These are phyloP conservation scores for Thomomys bottae DNA, from an alignment of 2,113 vertebrate genomes.

Conservation along the genomic window DNA sequence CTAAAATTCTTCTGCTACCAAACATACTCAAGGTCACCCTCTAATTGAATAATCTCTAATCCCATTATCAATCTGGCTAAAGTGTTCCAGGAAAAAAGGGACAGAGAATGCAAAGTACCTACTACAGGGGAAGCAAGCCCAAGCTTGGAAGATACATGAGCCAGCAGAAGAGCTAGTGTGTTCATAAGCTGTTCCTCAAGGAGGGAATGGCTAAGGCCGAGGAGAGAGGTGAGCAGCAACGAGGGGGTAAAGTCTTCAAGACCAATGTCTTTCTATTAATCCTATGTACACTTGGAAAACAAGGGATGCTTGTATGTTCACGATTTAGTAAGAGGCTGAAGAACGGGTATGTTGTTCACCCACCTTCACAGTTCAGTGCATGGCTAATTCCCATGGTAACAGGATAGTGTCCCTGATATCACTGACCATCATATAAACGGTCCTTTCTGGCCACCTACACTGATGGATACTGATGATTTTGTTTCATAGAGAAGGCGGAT, in stretches of 20 bases:
- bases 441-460: background rate
- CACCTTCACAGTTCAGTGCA: too few species aligned
- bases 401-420: background rate
- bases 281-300: background rate
- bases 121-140: background rate
- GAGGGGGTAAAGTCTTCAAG: background rate
- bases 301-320: background rate
- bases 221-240: background rate
- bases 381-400: background rate
- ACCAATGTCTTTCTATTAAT: background rate
- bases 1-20: background rate
- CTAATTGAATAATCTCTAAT: background rate
- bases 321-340: background rate
- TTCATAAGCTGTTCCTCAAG: background rate
- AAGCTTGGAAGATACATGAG: background rate
- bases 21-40: background rate
- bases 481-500: background rate
- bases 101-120: background rate
- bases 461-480: background rate
- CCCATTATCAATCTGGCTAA: background rate
- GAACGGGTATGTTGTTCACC: background rate
- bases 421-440: background rate
- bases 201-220: background rate
- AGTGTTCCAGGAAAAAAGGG: background rate
- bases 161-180: background rate